phyloP scores from a whole-genome alignment of 2,113 vertebrate species.

The Zingel zingel region DNA sequence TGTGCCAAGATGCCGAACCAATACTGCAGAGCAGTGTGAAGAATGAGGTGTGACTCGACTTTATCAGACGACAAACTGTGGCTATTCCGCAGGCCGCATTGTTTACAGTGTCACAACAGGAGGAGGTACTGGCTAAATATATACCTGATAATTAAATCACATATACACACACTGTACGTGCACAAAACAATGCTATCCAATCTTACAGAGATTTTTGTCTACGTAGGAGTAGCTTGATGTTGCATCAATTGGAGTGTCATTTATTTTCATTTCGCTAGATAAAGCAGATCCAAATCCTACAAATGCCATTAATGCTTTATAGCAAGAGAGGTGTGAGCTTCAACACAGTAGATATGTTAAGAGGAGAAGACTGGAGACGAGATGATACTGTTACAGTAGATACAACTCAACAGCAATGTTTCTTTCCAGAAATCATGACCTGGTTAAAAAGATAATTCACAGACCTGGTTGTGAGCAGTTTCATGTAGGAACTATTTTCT shows the following conservation, averaged over 20 bases:
- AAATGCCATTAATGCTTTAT: background rate
- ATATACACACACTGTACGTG: background rate
- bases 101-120: background rate
- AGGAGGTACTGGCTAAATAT: background rate
- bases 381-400: constrained; percentile 8
- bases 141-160: background rate
- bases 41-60: constrained; percentile 1
- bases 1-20: background rate
- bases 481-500: no score
- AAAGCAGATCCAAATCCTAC: background rate
- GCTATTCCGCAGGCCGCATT: background rate
- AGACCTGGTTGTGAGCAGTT: no score
- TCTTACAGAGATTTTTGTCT: background rate
- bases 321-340: constrained; percentile 10
- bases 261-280: background rate
- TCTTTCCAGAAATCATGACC: no score
- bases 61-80: background rate
- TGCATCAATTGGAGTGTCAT: background rate
- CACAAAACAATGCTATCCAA: background rate
- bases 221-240: background rate
- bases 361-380: background rate
- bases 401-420: background rate
- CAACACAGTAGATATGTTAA: background rate
- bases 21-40: background rate
- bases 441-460: no score